These are phyloP conservation scores for Conus betulinus DNA, from an alignment of 1,140 invertebrate genomes.

Conservation along the genomic window DNA sequence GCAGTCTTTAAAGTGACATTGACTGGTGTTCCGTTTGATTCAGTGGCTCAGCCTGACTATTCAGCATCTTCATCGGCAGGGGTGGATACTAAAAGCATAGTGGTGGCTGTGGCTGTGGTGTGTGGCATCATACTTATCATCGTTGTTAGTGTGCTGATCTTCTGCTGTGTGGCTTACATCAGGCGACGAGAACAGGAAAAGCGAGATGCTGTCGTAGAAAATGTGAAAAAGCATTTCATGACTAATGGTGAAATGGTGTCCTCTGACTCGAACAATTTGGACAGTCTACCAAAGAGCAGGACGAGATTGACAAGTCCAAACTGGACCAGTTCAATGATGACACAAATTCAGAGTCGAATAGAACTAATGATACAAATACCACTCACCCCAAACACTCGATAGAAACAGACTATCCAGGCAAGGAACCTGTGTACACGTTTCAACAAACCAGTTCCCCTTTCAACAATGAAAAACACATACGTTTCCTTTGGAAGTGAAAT, in stretches of 20 bases:
- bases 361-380: slow-evolving; percentile 40
- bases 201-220: slow-evolving; percentile 52
- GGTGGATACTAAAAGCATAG: slow-evolving; percentile 53
- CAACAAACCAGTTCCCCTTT: slow-evolving; percentile 43
- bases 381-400: slow-evolving; percentile 33
- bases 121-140: slow-evolving; percentile 57
- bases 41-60: background rate
- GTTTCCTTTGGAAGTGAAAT: slow-evolving; percentile 62
- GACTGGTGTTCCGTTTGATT: slow-evolving; percentile 48
- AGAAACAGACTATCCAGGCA: slow-evolving; percentile 22
- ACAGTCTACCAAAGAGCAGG: background rate
- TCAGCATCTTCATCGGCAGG: background rate
- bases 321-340: slow-evolving; percentile 41
- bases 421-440: slow-evolving; percentile 42
- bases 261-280: slow-evolving; percentile 2
- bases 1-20: slow-evolving; percentile 59
- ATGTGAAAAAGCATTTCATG: slow-evolving; percentile 62
- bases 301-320: slow-evolving; percentile 27
- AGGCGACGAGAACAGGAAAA: slow-evolving; percentile 46
- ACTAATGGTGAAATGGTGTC: slow-evolving; percentile 32
- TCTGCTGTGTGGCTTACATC: slow-evolving; percentile 44
- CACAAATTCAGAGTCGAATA: slow-evolving; percentile 39
- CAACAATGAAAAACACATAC: slow-evolving; percentile 58
- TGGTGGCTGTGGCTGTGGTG: slow-evolving; percentile 57
- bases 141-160: slow-evolving; percentile 48